Evolutionary conservation across 2,888 invertebrate genomes (phyloP).

Genomic region (Listrodromus nycthemerus): DNA sequence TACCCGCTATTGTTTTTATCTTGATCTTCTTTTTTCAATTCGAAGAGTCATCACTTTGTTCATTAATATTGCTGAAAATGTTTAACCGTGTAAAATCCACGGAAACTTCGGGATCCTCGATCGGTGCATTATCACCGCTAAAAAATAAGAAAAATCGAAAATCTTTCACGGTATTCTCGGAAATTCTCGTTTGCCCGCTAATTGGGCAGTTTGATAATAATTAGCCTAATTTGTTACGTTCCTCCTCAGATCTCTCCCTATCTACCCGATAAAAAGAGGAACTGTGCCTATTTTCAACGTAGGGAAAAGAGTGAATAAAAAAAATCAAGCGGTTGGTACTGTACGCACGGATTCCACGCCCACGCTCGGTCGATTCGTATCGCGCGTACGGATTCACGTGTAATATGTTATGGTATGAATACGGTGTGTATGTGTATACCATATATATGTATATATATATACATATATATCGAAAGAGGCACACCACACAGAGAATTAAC

Average conservation of each 20-base stretch:
- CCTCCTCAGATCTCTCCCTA: background rate
- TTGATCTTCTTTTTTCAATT: background rate
- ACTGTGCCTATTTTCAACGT: conserved; percentile 41
- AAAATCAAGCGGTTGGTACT: conserved; percentile 44
- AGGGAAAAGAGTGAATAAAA: conserved; percentile 12
- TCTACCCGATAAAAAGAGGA: conserved; percentile 4
- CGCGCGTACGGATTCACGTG: conserved; percentile 42
- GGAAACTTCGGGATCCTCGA: background rate
- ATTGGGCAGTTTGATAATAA: conserved; percentile 62
- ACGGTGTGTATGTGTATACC: conserved; percentile 30
- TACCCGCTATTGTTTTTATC: background rate
- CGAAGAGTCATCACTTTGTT: background rate
- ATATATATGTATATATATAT: background rate
- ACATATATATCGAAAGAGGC: conserved; percentile 22
- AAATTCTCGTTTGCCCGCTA: conserved; percentile 42
- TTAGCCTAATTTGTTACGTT: conserved; percentile 49
- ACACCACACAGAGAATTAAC: conserved; percentile 74
- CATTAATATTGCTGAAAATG: no score
- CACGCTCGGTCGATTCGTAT: conserved; percentile 59
- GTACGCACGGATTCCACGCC: conserved; percentile 59
- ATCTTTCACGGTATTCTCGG: background rate
- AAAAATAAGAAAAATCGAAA: background rate
- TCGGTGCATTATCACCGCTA: background rate
- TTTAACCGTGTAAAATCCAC: background rate
- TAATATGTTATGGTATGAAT: conserved; percentile 47